Evolutionary conservation across 2,113 vertebrate species (phyloP).

Genomic region (Platichthys stellatus): DNA sequence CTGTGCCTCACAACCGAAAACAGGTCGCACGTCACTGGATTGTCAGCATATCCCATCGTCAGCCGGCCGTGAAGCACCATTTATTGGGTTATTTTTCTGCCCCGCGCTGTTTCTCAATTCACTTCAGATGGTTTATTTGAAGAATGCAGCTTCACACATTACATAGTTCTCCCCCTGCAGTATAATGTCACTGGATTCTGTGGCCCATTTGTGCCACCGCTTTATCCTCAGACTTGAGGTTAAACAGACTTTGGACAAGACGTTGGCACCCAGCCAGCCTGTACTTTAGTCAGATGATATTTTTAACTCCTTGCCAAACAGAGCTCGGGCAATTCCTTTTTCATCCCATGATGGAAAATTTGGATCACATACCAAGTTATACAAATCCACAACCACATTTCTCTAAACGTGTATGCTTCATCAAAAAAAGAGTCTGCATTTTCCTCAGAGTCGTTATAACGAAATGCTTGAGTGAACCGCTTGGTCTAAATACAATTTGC

Average conservation of each 20-base stretch:
- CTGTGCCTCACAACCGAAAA: conserved; percentile 16
- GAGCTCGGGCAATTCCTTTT: conserved; percentile 63
- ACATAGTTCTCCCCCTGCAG: conserved; percentile 21
- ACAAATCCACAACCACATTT: conserved; percentile 62
- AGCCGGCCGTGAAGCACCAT: conserved; percentile 6
- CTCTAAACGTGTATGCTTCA: conserved; percentile 59
- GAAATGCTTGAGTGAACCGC: conserved; percentile 53
- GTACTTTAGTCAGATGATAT: conserved; percentile 69
- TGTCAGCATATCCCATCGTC: conserved; percentile 3
- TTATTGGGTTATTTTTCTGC: conserved; percentile 34
- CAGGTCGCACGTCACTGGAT: conserved; percentile 6
- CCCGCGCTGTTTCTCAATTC: conserved; percentile 18
- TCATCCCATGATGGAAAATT: conserved; percentile 78
- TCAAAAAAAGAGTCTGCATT: conserved; percentile 54
- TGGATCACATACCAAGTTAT: conserved; percentile 64
- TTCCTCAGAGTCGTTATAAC: conserved; percentile 61
- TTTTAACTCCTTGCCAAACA: conserved; percentile 68
- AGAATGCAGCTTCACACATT: conserved; percentile 55
- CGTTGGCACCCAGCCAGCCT: conserved; percentile 65
- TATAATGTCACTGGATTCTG: conserved; percentile 48
- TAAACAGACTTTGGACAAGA: conserved; percentile 63
- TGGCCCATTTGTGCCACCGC: conserved; percentile 50
- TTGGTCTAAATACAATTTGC: conserved; percentile 50
- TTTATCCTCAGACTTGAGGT: conserved; percentile 61
- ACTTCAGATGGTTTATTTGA: conserved; percentile 39